phyloP scores from a whole-genome alignment of 2,797 vertebrate genomes.

The Siniperca scherzeri region DNA sequence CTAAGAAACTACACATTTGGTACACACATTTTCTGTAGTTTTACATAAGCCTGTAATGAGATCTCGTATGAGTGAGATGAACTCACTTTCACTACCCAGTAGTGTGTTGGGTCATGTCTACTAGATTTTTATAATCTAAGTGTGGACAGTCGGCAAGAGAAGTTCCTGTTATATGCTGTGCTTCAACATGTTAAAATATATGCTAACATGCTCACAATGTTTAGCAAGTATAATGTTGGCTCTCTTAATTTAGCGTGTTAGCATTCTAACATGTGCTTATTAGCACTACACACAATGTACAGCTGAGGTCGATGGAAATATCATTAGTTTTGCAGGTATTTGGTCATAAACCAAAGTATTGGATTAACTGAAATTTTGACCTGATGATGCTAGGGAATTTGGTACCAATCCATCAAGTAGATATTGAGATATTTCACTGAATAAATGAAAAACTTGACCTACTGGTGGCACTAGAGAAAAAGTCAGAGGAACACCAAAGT shows the following conservation, averaged over 20 bases:
- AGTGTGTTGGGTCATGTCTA: background rate
- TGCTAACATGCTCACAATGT: background rate
- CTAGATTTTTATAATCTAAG: constrained; percentile 9
- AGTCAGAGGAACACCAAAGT: too few relatives aligned
- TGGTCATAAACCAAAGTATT: background rate
- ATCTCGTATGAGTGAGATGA: background rate
- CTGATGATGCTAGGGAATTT: too few relatives aligned
- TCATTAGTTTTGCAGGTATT: background rate
- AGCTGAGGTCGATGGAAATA: background rate
- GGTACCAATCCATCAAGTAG: too few relatives aligned
- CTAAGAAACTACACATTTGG: background rate
- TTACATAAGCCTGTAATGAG: background rate
- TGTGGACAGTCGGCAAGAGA: background rate
- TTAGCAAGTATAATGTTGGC: background rate
- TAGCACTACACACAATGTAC: background rate
- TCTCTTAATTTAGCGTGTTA: background rate
- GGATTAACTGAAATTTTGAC: background rate
- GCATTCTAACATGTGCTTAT: background rate
- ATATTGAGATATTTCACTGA: too few relatives aligned
- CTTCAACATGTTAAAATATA: background rate
- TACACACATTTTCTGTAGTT: background rate
- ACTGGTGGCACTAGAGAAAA: too few relatives aligned
- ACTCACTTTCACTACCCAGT: constrained; percentile 10
- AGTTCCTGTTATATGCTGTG: background rate
- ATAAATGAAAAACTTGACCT: too few relatives aligned